These are phyloP conservation scores for Salvelinus alpinus DNA, from an alignment of 2,113 vertebrate species.

Conservation along the genomic window DNA sequence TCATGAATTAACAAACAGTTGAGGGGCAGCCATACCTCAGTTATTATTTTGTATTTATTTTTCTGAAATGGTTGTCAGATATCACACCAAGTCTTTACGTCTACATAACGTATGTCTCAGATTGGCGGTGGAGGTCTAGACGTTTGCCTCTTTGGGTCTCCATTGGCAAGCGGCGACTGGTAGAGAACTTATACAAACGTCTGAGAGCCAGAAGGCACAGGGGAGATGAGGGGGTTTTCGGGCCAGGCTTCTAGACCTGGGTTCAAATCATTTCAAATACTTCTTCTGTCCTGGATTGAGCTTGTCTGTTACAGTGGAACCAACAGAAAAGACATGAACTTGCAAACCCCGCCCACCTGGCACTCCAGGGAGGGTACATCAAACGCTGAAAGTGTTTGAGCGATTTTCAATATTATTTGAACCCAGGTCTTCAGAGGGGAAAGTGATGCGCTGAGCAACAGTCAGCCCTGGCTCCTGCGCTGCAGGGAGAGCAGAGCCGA, in stretches of 20 bases:
- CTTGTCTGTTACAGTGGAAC: not conserved
- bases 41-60: not conserved
- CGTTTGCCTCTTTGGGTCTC: not conserved
- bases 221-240: constrained; percentile 18
- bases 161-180: constrained; percentile 17
- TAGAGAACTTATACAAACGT: constrained; percentile 41
- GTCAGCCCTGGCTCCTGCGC: not conserved
- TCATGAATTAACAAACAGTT: too few species aligned
- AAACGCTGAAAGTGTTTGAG: not conserved
- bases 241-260: not conserved
- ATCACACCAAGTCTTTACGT: constrained; percentile 34
- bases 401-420: too few species aligned
- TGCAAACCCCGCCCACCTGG: not conserved
- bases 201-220: constrained; percentile 12
- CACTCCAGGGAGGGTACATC: not conserved
- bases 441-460: not conserved
- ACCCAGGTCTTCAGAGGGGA: not conserved
- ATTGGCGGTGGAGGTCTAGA: constrained; percentile 9
- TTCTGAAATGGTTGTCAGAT: constrained; percentile 15
- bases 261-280: not conserved
- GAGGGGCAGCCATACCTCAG: too few species aligned
- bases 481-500: not conserved
- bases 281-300: not conserved
- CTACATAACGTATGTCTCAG: not conserved
- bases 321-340: not conserved